Base-by-base conservation (phyloP, 2,113 vertebrate species). In the Verasper variegatus region DNA sequence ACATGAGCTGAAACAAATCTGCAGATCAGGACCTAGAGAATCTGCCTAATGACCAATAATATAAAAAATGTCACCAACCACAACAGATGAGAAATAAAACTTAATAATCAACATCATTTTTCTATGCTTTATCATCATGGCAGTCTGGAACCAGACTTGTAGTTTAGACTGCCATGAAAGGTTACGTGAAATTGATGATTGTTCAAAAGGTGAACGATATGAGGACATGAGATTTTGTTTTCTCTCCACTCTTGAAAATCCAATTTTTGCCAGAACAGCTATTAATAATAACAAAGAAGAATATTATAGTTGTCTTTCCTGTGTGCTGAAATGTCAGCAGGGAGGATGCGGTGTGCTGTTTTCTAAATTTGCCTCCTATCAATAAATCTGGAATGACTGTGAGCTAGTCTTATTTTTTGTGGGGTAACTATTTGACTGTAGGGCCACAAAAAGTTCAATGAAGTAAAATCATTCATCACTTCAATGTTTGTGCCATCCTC, bases 401-500 rank as follows among this genome's bases (percentile, higher is more conserved):
- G 51, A 54, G 51, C 18, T 8, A n/a, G 10, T 21, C 51, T 27
- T 82, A 74, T 75, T 73, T 82, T 81, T 72, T 18, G 6, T 5
- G 15, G 27, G 26, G 21, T 35, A 54, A 24, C 52, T 35, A 68
- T 83, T 60, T 18, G 57, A 74, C 73, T 72, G 24, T 14, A 24
- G 72, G 58, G 63, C 70, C 69, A 82, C 76, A 84, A 86, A 76
- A 78, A 59, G 23, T 71, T 75, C 76, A 23, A 78, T 75, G 23
- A 72, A 76, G 57, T 80, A 18, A 85, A 86, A 62, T 78, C 89
- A 88, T 86, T 87, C 58, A 85, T 90, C 85, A 82, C n/a, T 0
- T 2, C 15, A n/a, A 24, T 80, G 70, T 26, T 80, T 70, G 64
- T 54, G 69, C 42, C 2, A 0, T 76, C 75, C 77, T 61, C 17